A percentile compares a stretch with the other conserved stretches of the same genome.
Evolutionary conservation across 2,888 invertebrate species (phyloP).

Genomic region (Acleris emargana): DNA sequence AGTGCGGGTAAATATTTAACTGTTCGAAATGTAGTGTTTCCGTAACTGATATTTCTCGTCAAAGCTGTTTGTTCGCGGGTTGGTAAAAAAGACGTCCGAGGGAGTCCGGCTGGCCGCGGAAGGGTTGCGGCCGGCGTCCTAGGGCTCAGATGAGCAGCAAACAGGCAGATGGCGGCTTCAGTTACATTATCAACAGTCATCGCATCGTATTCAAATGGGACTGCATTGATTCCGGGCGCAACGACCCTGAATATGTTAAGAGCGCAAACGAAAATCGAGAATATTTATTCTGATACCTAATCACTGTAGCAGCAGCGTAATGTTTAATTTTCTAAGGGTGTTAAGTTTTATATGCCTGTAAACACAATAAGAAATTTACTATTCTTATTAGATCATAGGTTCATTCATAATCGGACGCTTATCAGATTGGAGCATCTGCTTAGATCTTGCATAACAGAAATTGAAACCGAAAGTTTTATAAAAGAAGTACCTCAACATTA

Average conservation of each 20-base stretch:
- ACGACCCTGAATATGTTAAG: constrained; percentile 41
- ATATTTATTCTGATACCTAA: constrained; percentile 18
- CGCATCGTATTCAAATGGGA: constrained; percentile 75
- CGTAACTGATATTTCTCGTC: constrained; percentile 82
- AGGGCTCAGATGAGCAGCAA: constrained; percentile 59
- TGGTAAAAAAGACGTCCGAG: constrained; percentile 74
- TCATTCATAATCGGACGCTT: constrained; percentile 31
- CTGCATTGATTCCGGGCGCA: constrained; percentile 54
- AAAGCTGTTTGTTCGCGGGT: constrained; percentile 67
- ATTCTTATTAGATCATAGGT: constrained; percentile 24
- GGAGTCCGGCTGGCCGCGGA: constrained; percentile 69
- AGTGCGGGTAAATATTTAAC: constrained; percentile 69
- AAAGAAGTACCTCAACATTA: constrained; percentile 65
- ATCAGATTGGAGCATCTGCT: constrained; percentile 41
- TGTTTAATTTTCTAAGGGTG: constrained; percentile 4
- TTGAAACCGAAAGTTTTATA: constrained; percentile 73
- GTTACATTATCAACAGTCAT: constrained; percentile 79
- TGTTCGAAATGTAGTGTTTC: constrained; percentile 75
- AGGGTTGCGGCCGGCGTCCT: constrained; percentile 63
- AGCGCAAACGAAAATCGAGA: constrained; percentile 40
- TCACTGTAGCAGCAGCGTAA: constrained; percentile 1
- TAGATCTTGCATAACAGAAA: constrained; percentile 53
- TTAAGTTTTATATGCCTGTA: background rate
- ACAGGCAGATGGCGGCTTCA: constrained; percentile 78
- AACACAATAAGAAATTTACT: background rate